Conservation (phyloP, 2,888 invertebrate species). For the Brassicogethes aeneus region DNA sequence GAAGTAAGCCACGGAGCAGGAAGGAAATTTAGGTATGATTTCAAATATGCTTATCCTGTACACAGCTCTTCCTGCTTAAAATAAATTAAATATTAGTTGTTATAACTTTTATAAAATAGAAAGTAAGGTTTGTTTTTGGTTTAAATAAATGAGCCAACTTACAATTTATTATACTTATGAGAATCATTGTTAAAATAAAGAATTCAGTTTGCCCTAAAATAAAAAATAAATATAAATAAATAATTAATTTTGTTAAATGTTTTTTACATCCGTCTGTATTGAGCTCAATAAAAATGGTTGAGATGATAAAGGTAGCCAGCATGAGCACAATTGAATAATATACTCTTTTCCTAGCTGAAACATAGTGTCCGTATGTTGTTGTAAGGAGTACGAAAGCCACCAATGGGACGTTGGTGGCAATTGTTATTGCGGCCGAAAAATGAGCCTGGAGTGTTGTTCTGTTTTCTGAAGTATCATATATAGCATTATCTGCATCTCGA, state of each 20-base stretch:
- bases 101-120: no score
- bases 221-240: not conserved
- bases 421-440: not conserved
- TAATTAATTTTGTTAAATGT: no score
- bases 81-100: conserved; percentile 1
- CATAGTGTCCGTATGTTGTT: not conserved
- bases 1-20: not conserved
- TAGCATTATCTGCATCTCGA: not conserved
- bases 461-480: not conserved
- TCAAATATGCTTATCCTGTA: conserved; percentile 3
- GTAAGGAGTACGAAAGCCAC: not conserved
- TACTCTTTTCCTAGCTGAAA: not conserved
- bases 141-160: no score
- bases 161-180: not conserved
- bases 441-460: not conserved
- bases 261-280: not conserved
- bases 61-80: not conserved
- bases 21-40: conserved; percentile 1
- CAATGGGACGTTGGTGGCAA: not conserved
- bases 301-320: not conserved
- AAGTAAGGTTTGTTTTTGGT: no score
- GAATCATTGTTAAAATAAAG: not conserved
- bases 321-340: not conserved
- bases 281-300: not conserved
- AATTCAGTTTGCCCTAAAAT: conserved; percentile 1